phyloP scores from a whole-genome alignment of 2,888 invertebrate species.

The Heliconius cydno region DNA sequence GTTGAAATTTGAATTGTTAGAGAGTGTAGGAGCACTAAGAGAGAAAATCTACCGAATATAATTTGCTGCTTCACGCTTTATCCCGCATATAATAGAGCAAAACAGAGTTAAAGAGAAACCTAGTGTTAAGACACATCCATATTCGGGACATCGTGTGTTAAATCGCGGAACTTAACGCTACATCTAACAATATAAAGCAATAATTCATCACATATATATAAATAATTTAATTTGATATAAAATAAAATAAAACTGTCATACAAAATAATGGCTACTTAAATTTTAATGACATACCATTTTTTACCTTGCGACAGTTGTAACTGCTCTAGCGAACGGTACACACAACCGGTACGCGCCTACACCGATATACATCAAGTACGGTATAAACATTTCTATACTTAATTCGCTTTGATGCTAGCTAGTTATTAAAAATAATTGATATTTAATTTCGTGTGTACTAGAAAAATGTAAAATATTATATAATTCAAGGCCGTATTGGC shows the following conservation, averaged over 20 bases:
- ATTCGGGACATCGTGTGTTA: background rate
- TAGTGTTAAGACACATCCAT: background rate
- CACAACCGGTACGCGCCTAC: constrained; percentile 33
- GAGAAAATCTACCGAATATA: too few relatives aligned
- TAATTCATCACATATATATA: background rate
- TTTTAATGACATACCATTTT: constrained; percentile 21
- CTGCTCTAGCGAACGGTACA: constrained; percentile 40
- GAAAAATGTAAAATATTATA: too few relatives aligned
- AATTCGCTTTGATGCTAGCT: background rate
- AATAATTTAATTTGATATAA: background rate
- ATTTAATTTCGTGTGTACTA: background rate
- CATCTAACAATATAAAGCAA: background rate
- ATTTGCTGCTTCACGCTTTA: too few relatives aligned
- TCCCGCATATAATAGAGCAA: too few relatives aligned
- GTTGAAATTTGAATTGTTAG: too few relatives aligned
- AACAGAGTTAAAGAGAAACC: background rate
- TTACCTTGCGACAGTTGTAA: constrained; percentile 40
- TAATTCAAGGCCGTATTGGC: too few relatives aligned
- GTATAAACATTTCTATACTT: constrained; percentile 37
- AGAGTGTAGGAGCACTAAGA: too few relatives aligned
- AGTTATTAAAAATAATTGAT: constrained; percentile 15
- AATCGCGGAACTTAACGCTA: background rate
- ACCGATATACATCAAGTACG: constrained; percentile 41
- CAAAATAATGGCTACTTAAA: constrained; percentile 21
- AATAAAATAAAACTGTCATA: background rate